Percentiles rank a stretch among this genome's conserved stretches.
phyloP scores from a whole-genome alignment of 92 coral and sea anemone species.

The Paramuricea clavata region DNA sequence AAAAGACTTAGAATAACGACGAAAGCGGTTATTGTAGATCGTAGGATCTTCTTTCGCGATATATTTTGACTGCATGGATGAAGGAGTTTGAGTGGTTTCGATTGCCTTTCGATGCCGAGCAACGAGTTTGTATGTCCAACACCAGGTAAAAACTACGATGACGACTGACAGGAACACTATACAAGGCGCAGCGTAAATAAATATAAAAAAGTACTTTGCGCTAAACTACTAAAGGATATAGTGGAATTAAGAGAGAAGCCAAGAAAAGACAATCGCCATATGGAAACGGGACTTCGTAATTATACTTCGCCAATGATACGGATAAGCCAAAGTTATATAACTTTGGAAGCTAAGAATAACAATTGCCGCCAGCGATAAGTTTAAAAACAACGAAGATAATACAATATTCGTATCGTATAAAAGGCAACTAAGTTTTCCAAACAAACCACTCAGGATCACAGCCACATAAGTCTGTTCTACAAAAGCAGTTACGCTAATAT shows the following conservation, averaged over 20 bases:
- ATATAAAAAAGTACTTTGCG: too few species aligned
- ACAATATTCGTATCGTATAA: background rate
- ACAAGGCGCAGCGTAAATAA: too few species aligned
- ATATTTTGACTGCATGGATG: too few species aligned
- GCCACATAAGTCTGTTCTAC: background rate
- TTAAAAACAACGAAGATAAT: background rate
- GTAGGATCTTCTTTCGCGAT: too few species aligned
- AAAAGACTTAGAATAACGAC: background rate
- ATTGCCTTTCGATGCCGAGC: too few species aligned
- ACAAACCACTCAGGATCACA: background rate
- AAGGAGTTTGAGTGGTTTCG: too few species aligned
- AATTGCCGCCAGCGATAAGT: background rate
- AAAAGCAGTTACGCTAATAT: slow-evolving; percentile 2
- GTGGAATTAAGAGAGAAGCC: background rate
- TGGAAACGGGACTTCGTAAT: background rate
- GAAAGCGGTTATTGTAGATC: background rate
- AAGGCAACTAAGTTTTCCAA: background rate
- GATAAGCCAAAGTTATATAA: slow-evolving; percentile 1
- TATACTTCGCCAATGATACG: background rate
- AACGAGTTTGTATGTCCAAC: too few species aligned
- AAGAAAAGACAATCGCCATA: background rate
- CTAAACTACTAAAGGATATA: background rate
- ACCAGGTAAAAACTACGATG: background rate
- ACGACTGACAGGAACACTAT: background rate
- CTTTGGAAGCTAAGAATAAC: background rate